Base-by-base conservation (phyloP, 1,140 invertebrate species). In the Drosophila triauraria region DNA sequence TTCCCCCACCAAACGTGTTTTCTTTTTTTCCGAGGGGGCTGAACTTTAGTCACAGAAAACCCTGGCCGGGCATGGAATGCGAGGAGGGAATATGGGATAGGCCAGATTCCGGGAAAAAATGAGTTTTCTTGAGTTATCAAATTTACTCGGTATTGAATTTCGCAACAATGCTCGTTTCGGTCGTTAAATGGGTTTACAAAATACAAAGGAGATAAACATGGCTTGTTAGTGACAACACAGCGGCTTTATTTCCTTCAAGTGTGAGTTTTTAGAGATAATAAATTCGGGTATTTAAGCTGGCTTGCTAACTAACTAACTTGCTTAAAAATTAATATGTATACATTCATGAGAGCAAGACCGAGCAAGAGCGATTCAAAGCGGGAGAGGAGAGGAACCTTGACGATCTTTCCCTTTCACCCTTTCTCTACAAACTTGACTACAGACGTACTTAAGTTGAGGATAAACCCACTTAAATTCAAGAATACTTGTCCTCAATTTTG, bases 61-160 rank as follows among this genome's bases (percentile, higher is more conserved):
- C 23, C 10, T 0, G 12, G 3, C 5, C 12, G 32, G 9, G 25
- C 30, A 8, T 8, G 30, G n/a, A 10, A 38, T 20, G 20, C 20
- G 20, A 20, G 20, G 20, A 20, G 20, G 47, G 30, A 15, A 12
- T 10, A 17, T 25, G 62, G 62, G 12, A 25, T 38, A 53, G 61
- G 61, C 44, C 65, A 69, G 61, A 69, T 69, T 67, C 65, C 46
- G 62, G 40, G 47, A 51, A 67, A 63, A 63, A 70, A 67, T 69
- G 47, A 69, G 65, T 69, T 69, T 53, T 69, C 65, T 67, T 65
- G 20, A 35, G 62, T 69, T 69, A 69, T 67, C 65, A 67, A 69
- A 69, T 69, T 67, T 67, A 44, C 38, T 53, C 13, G 38, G 62
- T 67, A 69, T 69, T 69, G 62, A 69, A 67, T 69, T 69, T 69